Percentiles rank a stretch among this genome's conserved stretches.
phyloP scores from a whole-genome alignment of 2,113 vertebrate species.

The Pavo muticus region DNA sequence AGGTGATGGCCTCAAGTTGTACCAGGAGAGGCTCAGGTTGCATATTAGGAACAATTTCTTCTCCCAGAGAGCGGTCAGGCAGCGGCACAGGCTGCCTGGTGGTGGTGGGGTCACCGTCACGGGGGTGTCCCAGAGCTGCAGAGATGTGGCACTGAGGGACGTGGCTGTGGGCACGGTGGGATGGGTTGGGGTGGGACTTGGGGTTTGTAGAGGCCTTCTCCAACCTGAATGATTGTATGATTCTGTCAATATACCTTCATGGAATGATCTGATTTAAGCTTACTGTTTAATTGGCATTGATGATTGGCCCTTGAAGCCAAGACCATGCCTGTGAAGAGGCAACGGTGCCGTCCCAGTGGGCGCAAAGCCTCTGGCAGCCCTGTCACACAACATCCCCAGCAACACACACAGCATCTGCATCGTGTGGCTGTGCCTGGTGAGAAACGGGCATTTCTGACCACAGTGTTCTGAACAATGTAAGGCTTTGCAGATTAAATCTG shows the following conservation, averaged over 20 bases:
- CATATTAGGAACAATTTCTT: background rate
- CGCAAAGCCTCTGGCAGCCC: background rate
- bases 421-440: rapidly evolving
- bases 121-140: background rate
- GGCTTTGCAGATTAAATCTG: background rate
- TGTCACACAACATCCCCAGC: rapidly evolving
- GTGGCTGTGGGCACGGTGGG: background rate
- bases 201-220: background rate
- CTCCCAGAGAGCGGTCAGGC: background rate
- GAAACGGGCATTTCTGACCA: background rate
- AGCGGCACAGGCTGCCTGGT: too few species aligned
- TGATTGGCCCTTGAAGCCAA: background rate
- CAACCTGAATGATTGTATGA: background rate
- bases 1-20: background rate
- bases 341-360: background rate
- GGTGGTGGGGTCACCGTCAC: background rate
- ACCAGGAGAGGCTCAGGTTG: background rate
- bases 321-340: background rate
- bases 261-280: background rate
- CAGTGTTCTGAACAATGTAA: background rate
- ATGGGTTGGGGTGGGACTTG: background rate
- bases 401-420: rapidly evolving
- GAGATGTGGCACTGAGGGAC: too few species aligned
- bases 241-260: rapidly evolving
- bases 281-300: background rate